phyloP scores from a whole-genome alignment of 2,797 vertebrate genomes.

The Trachurus trachurus region DNA sequence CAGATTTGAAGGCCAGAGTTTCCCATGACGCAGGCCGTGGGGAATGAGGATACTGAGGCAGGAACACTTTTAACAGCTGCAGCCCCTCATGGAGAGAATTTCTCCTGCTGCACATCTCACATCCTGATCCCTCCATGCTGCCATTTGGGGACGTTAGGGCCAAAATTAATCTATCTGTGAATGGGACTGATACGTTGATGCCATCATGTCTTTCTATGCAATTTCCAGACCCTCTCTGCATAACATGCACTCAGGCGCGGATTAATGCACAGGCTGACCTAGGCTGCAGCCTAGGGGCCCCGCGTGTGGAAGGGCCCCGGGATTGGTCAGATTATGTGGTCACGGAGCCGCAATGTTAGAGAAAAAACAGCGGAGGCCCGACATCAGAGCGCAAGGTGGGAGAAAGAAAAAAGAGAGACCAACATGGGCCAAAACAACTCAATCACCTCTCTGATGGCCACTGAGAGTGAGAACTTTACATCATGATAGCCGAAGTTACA shows the following conservation, averaged over 20 bases:
- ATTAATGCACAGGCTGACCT: no score
- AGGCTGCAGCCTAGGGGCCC: no score
- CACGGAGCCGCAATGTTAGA: no score
- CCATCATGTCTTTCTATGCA: neutral
- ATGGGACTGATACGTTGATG: neutral
- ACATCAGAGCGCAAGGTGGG: no score
- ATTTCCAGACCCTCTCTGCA: neutral
- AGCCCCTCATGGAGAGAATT: conserved; percentile 36
- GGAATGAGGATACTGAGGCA: conserved; percentile 20
- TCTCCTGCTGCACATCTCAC: conserved; percentile 23
- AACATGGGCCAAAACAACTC: no score
- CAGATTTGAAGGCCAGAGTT: neutral
- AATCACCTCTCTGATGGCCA: no score
- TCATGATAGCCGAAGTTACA: no score
- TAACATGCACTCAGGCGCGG: neutral
- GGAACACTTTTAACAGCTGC: conserved; percentile 25
- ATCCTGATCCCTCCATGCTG: conserved; percentile 33
- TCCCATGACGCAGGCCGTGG: conserved; percentile 10
- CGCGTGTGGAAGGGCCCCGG: no score
- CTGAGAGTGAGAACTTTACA: no score
- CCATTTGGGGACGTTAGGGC: conserved; percentile 22
- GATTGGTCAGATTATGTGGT: no score
- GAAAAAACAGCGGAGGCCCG: no score
- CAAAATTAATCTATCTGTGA: neutral
- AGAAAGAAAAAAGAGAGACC: no score